These are phyloP conservation scores for Lithosia quadra DNA, from an alignment of 2,888 invertebrate genomes.

Conservation along the genomic window DNA sequence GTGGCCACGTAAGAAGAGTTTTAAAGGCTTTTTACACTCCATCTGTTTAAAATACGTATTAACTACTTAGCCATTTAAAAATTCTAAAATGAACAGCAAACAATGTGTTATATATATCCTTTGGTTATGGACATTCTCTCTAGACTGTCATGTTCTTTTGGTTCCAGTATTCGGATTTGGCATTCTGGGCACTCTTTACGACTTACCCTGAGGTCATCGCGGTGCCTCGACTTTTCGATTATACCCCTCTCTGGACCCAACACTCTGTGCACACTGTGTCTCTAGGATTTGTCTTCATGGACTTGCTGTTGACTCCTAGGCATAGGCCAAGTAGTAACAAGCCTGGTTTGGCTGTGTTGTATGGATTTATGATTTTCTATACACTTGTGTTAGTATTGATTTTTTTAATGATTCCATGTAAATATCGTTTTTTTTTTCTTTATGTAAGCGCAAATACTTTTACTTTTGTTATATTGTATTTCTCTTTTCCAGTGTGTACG, in stretches of 20 bases:
- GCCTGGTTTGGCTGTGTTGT: constrained; percentile 43
- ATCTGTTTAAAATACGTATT: no score
- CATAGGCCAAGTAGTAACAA: constrained; percentile 52
- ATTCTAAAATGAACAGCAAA: no score
- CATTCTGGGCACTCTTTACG: constrained; percentile 62
- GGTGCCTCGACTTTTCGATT: constrained; percentile 53
- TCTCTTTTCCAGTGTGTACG: constrained; percentile 50
- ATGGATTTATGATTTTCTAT: constrained; percentile 51
- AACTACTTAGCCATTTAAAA: no score
- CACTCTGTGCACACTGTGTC: constrained; percentile 66
- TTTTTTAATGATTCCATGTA: no score
- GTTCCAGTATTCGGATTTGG: constrained; percentile 54
- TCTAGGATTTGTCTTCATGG: constrained; percentile 50
- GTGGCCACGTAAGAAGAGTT: no score
- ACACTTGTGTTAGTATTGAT: constrained; percentile 58
- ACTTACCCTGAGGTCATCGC: constrained; percentile 51
- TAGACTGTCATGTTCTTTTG: background rate
- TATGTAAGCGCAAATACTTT: no score
- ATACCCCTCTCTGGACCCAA: constrained; percentile 62
- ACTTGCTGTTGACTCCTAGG: constrained; percentile 61
- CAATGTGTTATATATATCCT: no score
- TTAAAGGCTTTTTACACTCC: no score
- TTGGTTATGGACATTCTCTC: no score
- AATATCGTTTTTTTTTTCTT: no score
- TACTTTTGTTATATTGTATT: background rate